phyloP scores from a whole-genome alignment of 2,113 vertebrate species.

The Brachionichthys hirsutus region DNA sequence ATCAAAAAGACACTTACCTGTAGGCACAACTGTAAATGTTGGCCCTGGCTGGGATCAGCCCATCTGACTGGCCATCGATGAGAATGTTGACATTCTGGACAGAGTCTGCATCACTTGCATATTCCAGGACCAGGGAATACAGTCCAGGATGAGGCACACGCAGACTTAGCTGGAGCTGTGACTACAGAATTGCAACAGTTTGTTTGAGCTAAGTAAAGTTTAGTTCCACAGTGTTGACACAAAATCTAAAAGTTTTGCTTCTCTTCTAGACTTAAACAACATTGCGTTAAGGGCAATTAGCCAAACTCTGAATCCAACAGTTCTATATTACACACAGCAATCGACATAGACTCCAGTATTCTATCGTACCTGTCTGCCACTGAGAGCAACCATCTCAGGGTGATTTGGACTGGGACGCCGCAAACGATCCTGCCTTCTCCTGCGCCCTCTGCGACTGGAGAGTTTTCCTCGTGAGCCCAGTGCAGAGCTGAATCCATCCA shows the following conservation, averaged over 20 bases:
- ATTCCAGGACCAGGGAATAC: conserved; percentile 86
- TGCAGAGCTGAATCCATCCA: conserved; percentile 83
- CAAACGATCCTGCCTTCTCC: conserved; percentile 67
- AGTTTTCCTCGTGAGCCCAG: conserved; percentile 77
- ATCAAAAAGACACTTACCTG: conserved; percentile 72
- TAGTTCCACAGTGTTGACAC: not conserved
- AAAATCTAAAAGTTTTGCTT: not conserved
- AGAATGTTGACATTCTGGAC: conserved; percentile 74
- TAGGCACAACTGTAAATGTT: conserved; percentile 89
- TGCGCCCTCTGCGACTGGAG: conserved; percentile 59
- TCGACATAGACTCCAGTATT: not conserved
- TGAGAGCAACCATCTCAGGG: conserved; percentile 82
- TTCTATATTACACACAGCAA: not conserved
- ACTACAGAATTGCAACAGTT: conserved; percentile 61
- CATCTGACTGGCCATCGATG: conserved; percentile 59
- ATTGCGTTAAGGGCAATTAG: not conserved
- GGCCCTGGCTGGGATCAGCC: conserved; percentile 71
- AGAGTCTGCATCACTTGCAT: conserved; percentile 76
- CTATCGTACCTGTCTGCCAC: conserved; percentile 78
- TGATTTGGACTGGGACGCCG: conserved; percentile 74
- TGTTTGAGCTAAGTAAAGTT: not conserved
- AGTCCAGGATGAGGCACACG: conserved; percentile 77
- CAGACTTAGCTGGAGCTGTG: conserved; percentile 79
- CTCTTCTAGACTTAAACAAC: not conserved
- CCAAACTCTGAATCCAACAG: not conserved